Evolutionary conservation across 2,888 invertebrate genomes (phyloP), one percentile per base, ranked within the genome.

Genomic region (Trichopria drosophilae): DNA sequence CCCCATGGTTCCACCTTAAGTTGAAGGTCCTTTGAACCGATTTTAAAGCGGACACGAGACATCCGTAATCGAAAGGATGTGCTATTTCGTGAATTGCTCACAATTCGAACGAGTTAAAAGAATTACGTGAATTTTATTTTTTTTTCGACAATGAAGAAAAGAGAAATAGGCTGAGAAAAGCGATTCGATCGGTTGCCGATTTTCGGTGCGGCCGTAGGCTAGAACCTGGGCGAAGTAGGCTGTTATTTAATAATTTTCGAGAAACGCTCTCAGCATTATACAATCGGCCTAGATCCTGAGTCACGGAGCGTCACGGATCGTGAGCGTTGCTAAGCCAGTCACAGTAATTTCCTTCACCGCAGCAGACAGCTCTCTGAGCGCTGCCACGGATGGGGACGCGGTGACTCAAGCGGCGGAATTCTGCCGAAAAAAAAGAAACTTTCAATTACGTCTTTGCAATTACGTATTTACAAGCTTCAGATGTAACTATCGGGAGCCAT

Each of bases 271-370:
- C 65, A 67, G 68, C 59, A 71, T 74, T 74, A 74, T 74, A 73
- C 72, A 74, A 74, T 73, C 73, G 74, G 68, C 74, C 74, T 73
- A 73, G 72, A 74, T 74, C 69, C 71, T 65, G 65, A 73, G 71
- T 74, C 74, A 72, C 71, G 74, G 70, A 72, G 65, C 72, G 73
- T 74, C 72, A 73, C 72, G 72, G 73, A 71, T 73, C 69, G 73
- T 71, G 72, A 69, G 61, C 68, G 68, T 65, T 63, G 64, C 63
- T 64, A 61, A 61, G 62, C 66, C 58, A 64, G 59, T 62, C 64
- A 56, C 63, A 60, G 59, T 57, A 57, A 66, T 67, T 65, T 60
- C 62, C 61, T 64, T 68, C 59, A 61, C 59, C 62, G 42, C 28
- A 32, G 48, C 56, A 61, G 54, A 60, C 54, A 60, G 55, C n/a